phyloP scores from a whole-genome alignment of 2,797 vertebrate species.

The Argya squamiceps region DNA sequence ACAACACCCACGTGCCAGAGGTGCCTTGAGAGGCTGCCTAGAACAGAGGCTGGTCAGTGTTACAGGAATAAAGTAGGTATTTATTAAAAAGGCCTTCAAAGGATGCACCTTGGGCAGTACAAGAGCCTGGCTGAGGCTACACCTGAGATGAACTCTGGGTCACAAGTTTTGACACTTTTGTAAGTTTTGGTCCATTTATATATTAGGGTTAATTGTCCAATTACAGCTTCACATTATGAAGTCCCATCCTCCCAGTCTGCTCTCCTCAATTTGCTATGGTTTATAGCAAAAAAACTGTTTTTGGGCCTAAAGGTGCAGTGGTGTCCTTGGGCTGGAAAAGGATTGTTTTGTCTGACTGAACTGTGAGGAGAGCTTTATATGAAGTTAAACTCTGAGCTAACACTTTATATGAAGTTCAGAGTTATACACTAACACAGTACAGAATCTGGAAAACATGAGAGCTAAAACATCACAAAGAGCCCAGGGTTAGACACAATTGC shows the following conservation, averaged over 20 bases:
- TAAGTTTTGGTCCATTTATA: neutral
- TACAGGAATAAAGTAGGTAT: neutral
- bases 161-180: neutral
- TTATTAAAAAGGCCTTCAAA: neutral
- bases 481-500: neutral
- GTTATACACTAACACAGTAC: neutral
- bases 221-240: neutral
- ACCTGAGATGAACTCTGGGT: too few species aligned
- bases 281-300: too few species aligned
- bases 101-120: neutral
- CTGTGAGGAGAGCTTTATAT: neutral
- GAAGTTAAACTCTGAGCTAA: too few species aligned
- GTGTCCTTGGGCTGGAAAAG: neutral
- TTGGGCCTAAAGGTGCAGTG: neutral
- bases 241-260: neutral
- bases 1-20: accelerated
- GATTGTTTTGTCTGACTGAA: neutral
- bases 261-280: neutral
- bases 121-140: neutral
- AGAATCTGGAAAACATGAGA: neutral
- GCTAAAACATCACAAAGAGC: neutral
- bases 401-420: neutral
- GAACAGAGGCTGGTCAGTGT: neutral
- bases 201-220: neutral
- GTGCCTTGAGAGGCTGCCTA: neutral